These are phyloP conservation scores for Lumbricus terrestris DNA, from an alignment of 2,888 invertebrate species.

Conservation along the genomic window DNA sequence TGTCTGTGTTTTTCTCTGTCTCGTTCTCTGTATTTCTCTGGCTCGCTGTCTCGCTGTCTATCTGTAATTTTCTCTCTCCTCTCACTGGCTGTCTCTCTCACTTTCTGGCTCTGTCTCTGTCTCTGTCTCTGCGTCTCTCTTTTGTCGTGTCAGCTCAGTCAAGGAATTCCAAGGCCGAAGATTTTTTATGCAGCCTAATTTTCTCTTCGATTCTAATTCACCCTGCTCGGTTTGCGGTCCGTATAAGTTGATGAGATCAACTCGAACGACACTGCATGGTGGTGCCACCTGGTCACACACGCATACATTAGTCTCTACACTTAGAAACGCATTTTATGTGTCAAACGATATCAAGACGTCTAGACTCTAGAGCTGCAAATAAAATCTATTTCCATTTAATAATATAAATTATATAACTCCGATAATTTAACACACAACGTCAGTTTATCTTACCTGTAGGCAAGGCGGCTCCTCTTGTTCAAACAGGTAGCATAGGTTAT, in stretches of 20 bases:
- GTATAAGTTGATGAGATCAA: background rate
- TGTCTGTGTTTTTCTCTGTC: too few relatives aligned
- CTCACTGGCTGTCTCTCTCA: too few relatives aligned
- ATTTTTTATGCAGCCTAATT: background rate
- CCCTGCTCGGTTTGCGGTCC: background rate
- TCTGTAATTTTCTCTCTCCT: too few relatives aligned
- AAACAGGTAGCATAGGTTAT: too few relatives aligned
- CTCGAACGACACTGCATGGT: too few relatives aligned
- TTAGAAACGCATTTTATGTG: too few relatives aligned
- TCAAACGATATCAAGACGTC: background rate
- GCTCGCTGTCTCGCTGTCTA: too few relatives aligned
- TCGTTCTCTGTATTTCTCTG: too few relatives aligned
- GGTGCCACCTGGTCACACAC: too few relatives aligned
- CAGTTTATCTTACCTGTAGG: background rate
- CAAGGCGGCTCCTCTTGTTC: too few relatives aligned
- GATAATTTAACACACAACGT: background rate
- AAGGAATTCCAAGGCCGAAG: background rate
- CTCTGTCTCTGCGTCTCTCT: background rate
- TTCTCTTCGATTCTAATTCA: background rate
- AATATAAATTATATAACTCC: background rate
- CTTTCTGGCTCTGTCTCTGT: too few relatives aligned
- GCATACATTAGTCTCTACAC: too few relatives aligned
- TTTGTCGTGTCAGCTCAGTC: background rate
- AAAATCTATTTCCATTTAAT: background rate
- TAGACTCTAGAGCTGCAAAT: background rate